Evolutionary conservation across 2,888 invertebrate genomes (phyloP).

Genomic region (Microchrysa polita): DNA sequence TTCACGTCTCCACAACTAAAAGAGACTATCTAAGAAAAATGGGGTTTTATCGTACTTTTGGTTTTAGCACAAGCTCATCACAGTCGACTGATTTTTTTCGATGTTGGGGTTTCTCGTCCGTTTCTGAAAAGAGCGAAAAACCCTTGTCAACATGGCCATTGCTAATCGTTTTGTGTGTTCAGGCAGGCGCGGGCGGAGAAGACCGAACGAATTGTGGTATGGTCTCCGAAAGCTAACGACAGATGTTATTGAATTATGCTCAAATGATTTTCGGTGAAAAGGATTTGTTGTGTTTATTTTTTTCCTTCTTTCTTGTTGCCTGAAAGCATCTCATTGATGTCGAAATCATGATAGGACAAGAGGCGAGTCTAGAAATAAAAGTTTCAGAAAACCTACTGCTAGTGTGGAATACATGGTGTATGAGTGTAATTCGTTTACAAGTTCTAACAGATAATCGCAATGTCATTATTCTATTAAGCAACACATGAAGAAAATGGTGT

Average conservation of each 20-base stretch:
- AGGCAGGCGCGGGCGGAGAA: not conserved
- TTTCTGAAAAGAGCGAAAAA: constrained; percentile 4
- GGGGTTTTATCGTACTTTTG: constrained; percentile 33
- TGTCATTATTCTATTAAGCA: no score
- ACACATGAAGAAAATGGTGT: no score
- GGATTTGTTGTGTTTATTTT: no score
- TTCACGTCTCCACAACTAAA: not conserved
- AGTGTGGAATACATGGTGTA: no score
- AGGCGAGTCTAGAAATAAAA: no score
- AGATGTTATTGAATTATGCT: constrained; percentile 40
- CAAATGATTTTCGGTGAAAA: constrained; percentile 35
- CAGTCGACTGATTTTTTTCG: constrained; percentile 35
- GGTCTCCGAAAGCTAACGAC: not conserved
- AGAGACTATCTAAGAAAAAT: constrained; percentile 2
- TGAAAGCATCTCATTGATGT: not conserved
- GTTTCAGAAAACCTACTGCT: no score
- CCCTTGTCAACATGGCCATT: constrained; percentile 41
- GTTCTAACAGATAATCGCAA: no score
- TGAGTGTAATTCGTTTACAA: no score
- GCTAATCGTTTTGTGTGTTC: constrained; percentile 37
- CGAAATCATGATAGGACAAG: not conserved
- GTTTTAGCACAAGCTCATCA: constrained; percentile 36
- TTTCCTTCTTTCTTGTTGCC: not conserved
- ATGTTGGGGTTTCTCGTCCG: not conserved
- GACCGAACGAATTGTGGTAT: no score